Evolutionary conservation across 2,888 invertebrate species (phyloP), one percentile per base, ranked within the genome.

Genomic region (Athripsodes cinereus): DNA sequence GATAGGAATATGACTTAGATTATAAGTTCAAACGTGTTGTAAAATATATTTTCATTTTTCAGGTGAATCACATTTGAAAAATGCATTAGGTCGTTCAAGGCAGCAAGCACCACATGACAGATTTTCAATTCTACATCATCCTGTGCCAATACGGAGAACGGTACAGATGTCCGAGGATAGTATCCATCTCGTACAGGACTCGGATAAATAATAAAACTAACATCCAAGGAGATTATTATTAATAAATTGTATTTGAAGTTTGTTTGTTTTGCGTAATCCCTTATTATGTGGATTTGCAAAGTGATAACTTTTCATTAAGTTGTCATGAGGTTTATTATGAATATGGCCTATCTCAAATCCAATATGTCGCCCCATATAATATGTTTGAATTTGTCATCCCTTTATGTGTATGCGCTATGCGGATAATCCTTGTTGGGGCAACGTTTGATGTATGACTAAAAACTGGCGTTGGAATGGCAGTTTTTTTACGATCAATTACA

Each of bases 21-120:
- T n/a, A n/a, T n/a, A n/a, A n/a, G n/a, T n/a, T n/a, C n/a, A n/a
- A n/a, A n/a, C n/a, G n/a, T n/a, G n/a, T n/a, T n/a, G n/a, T n/a
- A n/a, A n/a, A n/a, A n/a, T n/a, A n/a, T n/a, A n/a, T n/a, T n/a
- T n/a, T n/a, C n/a, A n/a, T 26, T 44, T 57, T 51, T 1, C 70
- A 79, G 78, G 78, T 22, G 78, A 79, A 63, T 74, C 74, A 34
- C 78, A 78, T 63, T 71, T 79, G 44, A 73, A 76, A 19, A 73
- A 69, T 26, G 76, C 78, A 0, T 66, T 78, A 2, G 70, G 69
- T 66, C 55, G 57, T 50, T 77, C 75, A 65, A 76, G 75, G 59
- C 69, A 66, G 26, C 58, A 66, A 6, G 67, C 67, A 1, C 71
- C 68, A 22, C 71, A 72, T 35, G 78, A 78, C 55, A 53, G 72